Evolutionary conservation across 2,113 vertebrate species (phyloP).

Genomic region (Nerophis lumbriciformis): DNA sequence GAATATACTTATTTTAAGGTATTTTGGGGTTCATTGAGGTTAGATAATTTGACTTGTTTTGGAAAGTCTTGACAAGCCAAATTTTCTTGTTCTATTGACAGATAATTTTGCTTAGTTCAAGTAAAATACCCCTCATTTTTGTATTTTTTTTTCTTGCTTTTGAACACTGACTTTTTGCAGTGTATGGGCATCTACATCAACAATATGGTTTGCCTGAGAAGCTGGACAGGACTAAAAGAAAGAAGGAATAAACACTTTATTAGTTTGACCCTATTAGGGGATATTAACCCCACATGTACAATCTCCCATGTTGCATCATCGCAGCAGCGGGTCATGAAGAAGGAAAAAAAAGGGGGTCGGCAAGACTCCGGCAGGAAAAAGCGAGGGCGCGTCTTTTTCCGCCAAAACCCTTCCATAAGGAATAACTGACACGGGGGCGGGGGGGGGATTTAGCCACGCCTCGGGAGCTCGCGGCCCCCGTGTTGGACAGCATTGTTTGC

Average conservation of each 20-base stretch:
- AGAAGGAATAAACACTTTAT: conserved; percentile 54
- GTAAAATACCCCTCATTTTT: too few relatives aligned
- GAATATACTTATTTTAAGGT: too few relatives aligned
- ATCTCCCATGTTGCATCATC: conserved; percentile 71
- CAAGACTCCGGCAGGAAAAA: conserved; percentile 36
- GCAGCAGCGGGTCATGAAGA: conserved; percentile 45
- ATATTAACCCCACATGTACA: conserved; percentile 51
- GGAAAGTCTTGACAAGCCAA: too few relatives aligned
- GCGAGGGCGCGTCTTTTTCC: conserved; percentile 53
- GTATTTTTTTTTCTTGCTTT: too few relatives aligned
- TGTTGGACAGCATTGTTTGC: conserved; percentile 70
- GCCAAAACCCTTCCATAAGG: conserved; percentile 71
- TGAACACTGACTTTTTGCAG: too few relatives aligned
- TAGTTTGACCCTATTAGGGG: conserved; percentile 67
- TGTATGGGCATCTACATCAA: too few relatives aligned
- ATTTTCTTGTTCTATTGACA: too few relatives aligned
- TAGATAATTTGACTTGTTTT: too few relatives aligned
- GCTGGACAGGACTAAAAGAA: too few relatives aligned
- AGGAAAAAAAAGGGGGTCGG: conserved; percentile 27
- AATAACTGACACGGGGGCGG: conserved; percentile 57
- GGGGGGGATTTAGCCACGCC: conserved; percentile 59
- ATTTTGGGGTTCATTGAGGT: too few relatives aligned
- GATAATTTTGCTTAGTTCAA: too few relatives aligned
- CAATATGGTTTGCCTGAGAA: too few relatives aligned
- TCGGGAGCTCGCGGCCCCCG: conserved; percentile 46